These are phyloP conservation scores for Chloromyia formosa DNA, from an alignment of 2,888 invertebrate species.

Conservation along the genomic window DNA sequence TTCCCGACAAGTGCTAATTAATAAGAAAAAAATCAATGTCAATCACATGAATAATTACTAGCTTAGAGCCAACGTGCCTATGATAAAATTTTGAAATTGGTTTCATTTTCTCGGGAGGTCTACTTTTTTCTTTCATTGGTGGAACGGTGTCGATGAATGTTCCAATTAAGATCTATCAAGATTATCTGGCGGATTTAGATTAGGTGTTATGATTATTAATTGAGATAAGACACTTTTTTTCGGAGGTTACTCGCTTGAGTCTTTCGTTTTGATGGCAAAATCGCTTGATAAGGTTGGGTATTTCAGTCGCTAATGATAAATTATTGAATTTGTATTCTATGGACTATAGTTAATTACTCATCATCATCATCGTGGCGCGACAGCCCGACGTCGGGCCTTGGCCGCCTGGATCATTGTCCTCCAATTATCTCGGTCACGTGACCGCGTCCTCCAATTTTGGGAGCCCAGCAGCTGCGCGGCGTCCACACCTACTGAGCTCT, in stretches of 20 bases:
- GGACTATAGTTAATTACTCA: too few relatives aligned
- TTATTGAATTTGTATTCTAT: too few relatives aligned
- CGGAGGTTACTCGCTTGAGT: slow-evolving; percentile 15
- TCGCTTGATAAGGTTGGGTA: too few relatives aligned
- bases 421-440: too few relatives aligned
- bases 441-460: too few relatives aligned
- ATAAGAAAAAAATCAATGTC: slow-evolving; percentile 38
- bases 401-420: too few relatives aligned
- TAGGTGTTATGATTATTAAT: background rate
- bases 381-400: too few relatives aligned
- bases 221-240: background rate
- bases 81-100: too few relatives aligned
- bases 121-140: background rate
- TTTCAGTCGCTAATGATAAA: too few relatives aligned
- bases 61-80: background rate
- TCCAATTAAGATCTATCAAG: slow-evolving; percentile 2
- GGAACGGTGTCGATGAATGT: background rate
- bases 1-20: slow-evolving; percentile 38
- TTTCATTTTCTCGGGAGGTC: background rate
- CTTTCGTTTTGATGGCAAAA: slow-evolving; percentile 24
- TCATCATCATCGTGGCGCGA: too few relatives aligned
- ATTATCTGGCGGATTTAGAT: background rate
- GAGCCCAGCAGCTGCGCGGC: too few relatives aligned
- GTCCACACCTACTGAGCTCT: too few relatives aligned
- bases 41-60: slow-evolving; percentile 37